Evolutionary conservation across 2,888 invertebrate genomes (phyloP), one percentile per base, ranked within the genome.

Genomic region (Ptilodon capucinus): DNA sequence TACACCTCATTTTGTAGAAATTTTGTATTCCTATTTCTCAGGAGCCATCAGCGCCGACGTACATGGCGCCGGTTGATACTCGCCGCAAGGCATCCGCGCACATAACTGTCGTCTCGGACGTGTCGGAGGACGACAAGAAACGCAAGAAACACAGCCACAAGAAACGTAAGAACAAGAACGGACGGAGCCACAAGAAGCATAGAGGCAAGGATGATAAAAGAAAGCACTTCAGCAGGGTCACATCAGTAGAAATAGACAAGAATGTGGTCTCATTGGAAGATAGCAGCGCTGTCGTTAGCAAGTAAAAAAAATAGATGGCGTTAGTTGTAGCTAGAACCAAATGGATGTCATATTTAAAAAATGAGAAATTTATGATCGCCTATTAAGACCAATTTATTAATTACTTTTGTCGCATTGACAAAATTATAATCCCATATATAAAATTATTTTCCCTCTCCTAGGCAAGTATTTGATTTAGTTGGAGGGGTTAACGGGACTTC

Each of bases 61-160:
- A 87, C 62, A 84, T 88, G 86, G 89, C 86, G 0, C 86, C 88
- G 0, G 80, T 86, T 0, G 85, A 85, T 1, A 76, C 58, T 2
- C 63, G 68, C 0, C 71, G 73, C 0, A 81, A 76, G 21, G 4
- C 46, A 11, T 40, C 54, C 4, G 7, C 65, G 11, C 61, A 60
- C 39, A 54, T 60, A 21, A 21, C 51, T 0, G 19, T 54, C 1
- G 40, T 42, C 4, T 11, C 62, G 0, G 74, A 71, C 1, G 13
- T 34, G 0, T 53, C 64, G 0, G 73, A 71, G 0, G 74, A 74
- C 2, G 76, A 72, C 0, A 79, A 77, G 40, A 84, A 77, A 44
- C 73, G 57, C 9, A 81, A 78, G 30, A 85, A 79, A 7, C 84
- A 82, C 35, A 1, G 42, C 0, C 84, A 85, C 49, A 86, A 82